Evolutionary conservation across 2,888 invertebrate species (phyloP).

Genomic region (Neoscelio sp.): DNA sequence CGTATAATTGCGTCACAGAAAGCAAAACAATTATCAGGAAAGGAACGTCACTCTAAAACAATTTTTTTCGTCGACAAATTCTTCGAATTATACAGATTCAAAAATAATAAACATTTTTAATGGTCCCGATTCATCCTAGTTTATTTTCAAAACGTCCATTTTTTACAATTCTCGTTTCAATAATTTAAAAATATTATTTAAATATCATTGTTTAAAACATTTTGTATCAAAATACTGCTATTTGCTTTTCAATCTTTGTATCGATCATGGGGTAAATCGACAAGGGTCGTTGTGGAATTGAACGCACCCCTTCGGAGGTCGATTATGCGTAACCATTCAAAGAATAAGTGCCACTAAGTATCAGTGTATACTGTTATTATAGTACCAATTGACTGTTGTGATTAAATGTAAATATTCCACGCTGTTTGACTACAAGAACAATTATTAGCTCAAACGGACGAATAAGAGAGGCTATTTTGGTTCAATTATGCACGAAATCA

Average conservation of each 20-base stretch:
- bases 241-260: constrained; percentile 33
- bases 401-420: constrained; percentile 54
- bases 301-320: constrained; percentile 33
- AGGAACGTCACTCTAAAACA: too few relatives aligned
- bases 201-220: too few relatives aligned
- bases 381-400: constrained; percentile 45
- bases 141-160: too few relatives aligned
- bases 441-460: constrained; percentile 30
- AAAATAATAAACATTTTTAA: too few relatives aligned
- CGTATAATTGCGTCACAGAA: too few relatives aligned
- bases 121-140: too few relatives aligned
- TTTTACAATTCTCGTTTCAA: too few relatives aligned
- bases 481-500: constrained; percentile 25
- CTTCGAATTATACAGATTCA: too few relatives aligned
- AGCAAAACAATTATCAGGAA: too few relatives aligned
- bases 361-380: constrained; percentile 43
- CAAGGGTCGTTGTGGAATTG: constrained; percentile 28
- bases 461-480: constrained; percentile 26
- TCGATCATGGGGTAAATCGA: constrained; percentile 29
- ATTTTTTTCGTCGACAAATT: too few relatives aligned
- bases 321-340: constrained; percentile 47
- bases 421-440: constrained; percentile 31
- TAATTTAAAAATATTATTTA: constrained; percentile 32
- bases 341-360: constrained; percentile 56
- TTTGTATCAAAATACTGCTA: too few relatives aligned